Evolutionary conservation across 2,797 vertebrate genomes (phyloP), one percentile per base, ranked within the genome.

Genomic region (Holocentrus rufus): DNA sequence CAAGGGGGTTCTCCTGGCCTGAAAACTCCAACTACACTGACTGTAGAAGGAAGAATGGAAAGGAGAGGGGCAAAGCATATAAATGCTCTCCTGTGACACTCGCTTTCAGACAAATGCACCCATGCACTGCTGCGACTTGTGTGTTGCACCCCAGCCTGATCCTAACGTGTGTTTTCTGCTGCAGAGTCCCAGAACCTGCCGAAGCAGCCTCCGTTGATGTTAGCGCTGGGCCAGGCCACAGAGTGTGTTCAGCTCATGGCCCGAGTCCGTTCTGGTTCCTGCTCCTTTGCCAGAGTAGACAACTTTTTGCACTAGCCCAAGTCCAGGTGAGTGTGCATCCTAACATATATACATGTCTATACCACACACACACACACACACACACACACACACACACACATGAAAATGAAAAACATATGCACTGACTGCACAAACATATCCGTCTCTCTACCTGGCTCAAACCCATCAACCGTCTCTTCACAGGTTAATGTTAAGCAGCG

Each of bases 231-330:
- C 82, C 98, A 99, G 92, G 97, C 97, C 88, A 97, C 97, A 0
- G 97, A 99, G 92, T 99, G 98, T 83, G 93, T 99, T 82, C 96
- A 97, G 90, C 96, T 99, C 64, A 99, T 99, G 98, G 97, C 97
- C 58, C 94, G 95, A 0, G 96, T 96, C 62, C 96, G 96, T 71
- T 94, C 97, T 77, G 98, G 98, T 57, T 98, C 97, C 88, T 99
- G 98, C 91, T 98, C 97, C 78, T 99, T 99, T 68, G 98, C 97
- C 95, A 97, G 97, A 96, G 95, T 99, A 15, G 97, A 99, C 69
- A 97, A 97, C 93, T 99, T 98, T 94, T 96, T 99, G 96, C 97
- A 98, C 96, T 99, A 97, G 94, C 95, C 90, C 87, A 73, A 81
- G 85, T 89, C 85, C 92, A 94, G 92, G 92, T 95, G 84, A 79